Evolutionary conservation across 1,140 invertebrate species (phyloP), one percentile per base, ranked within the genome.

Genomic region (Sycophila sp.): DNA sequence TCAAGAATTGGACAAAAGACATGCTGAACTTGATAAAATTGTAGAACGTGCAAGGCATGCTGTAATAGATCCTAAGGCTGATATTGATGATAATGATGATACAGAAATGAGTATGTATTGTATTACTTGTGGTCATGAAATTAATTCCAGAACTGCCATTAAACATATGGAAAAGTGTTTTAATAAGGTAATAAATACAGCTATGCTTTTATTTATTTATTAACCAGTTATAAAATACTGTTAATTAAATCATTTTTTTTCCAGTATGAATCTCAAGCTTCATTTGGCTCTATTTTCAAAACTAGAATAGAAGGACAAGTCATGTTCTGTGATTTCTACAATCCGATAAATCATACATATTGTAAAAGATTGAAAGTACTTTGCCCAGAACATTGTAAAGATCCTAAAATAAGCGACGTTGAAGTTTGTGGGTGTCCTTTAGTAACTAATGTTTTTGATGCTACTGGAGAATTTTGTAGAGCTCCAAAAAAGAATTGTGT

Each of bases 241-340:
- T 8, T 55, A 10, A 55, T 53, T 30, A 30, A 62, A 30, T 47
- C 49, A 22, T 13, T 36, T 69, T 76, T 73, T 71, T 87, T 88
- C 38, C 81, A 92, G 90, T 96, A 97, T 84, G 98, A 99, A 82
- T 96, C 95, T 55, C 96, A 98, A 86, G 95, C 96, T 3, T 98
- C 97, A 0, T 99, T 98, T 85, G 97, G 96, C 15, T 98, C 95
- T 15, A 92, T 95, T 51, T 97, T 95, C 77, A 95, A 97, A 80
- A 98, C 97, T 0, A 89, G 94, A 51, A 97, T 98, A 73, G 97
- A 98, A 84, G 94, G 94, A 15, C 91, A 94, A 85, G 94, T 95
- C 78, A 98, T 99, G 93, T 99, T 99, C 83, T 99, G 98, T 83
- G 98, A 99, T 80, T 96, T 94, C 83, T 99, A 94, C 82, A 99